Evolutionary conservation across 2,113 vertebrate species (phyloP).

Genomic region (Amazona guildingii): DNA sequence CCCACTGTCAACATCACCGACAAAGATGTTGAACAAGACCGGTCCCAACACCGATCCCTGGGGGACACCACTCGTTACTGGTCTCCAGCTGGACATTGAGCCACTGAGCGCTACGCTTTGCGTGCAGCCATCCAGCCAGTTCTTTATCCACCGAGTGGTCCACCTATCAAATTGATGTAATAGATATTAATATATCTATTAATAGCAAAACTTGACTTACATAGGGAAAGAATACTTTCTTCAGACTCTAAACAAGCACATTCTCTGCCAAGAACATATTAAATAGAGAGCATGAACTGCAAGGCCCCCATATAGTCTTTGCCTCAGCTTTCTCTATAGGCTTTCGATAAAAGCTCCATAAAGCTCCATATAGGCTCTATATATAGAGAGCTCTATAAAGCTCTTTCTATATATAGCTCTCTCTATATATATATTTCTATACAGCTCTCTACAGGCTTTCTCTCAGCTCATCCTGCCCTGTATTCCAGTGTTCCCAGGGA

Average conservation of each 20-base stretch:
- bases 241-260: not conserved
- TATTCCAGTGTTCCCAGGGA: not conserved
- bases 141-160: not conserved
- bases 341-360: no score
- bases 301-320: not conserved
- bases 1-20: not conserved
- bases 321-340: not conserved
- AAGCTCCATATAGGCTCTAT: no score
- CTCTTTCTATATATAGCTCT: no score
- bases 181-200: not conserved
- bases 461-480: not conserved
- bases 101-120: not conserved
- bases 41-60: not conserved
- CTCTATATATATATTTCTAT: no score
- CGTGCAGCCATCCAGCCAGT: not conserved
- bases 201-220: not conserved
- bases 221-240: not conserved
- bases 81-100: not conserved
- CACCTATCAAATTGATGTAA: not conserved
- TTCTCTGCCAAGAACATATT: not conserved
- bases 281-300: not conserved
- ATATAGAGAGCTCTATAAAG: no score
- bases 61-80: not conserved
- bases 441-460: not conserved
- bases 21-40: not conserved